Conservation (phyloP, 2,888 invertebrate genomes). For the Kryphioiulus occultus region DNA sequence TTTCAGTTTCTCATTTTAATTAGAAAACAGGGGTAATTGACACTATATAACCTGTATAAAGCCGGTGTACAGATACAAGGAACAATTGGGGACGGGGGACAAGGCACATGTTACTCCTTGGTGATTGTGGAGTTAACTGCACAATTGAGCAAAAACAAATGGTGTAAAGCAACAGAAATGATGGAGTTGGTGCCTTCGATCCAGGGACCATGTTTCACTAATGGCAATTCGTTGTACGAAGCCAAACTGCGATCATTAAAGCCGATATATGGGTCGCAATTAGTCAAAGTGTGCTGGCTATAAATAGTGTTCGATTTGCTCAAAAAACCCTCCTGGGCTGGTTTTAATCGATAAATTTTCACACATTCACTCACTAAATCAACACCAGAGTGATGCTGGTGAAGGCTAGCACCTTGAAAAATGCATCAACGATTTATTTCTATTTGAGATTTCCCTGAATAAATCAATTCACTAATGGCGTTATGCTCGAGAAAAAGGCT, state of each 20-base stretch:
- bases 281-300: neutral
- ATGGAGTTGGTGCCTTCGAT: neutral
- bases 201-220: neutral
- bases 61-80: neutral
- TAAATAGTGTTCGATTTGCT: neutral
- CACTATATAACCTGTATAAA: too few species aligned
- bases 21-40: too few species aligned
- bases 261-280: neutral
- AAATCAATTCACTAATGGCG: neutral
- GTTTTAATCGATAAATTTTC: neutral
- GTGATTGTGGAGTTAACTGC: neutral
- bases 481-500: neutral
- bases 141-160: neutral
- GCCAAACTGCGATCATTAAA: neutral
- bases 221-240: conserved; percentile 7
- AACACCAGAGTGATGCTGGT: neutral
- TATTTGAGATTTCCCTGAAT: neutral
- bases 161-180: neutral
- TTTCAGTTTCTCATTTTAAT: too few species aligned
- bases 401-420: neutral
- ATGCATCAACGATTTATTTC: neutral
- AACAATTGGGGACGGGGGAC: neutral
- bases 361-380: neutral
- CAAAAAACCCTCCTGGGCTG: neutral
- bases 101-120: neutral